Evolutionary conservation across 2,797 vertebrate species (phyloP), one percentile per base, ranked within the genome.

Genomic region (Brachyrhaphis roseni): DNA sequence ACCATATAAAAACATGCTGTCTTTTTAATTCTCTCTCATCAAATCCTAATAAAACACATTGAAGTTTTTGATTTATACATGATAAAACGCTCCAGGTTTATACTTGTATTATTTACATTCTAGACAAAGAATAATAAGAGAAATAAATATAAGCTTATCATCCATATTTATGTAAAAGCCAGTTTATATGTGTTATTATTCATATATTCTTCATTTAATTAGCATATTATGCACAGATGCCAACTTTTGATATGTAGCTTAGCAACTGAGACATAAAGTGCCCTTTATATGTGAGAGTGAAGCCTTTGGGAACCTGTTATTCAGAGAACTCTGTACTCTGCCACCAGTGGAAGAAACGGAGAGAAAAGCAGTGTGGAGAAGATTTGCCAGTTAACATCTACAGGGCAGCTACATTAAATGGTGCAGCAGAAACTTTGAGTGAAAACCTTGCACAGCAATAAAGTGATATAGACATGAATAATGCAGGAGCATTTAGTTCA

Each of bases 381-480:
- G 88, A 84, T 92, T 92, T 86, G 84, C 84, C 81, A 82, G 90
- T 87, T 89, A 87, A 89, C 80, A 85, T 92, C 84, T 82, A 77
- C 83, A 79, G 83, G 86, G 76, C 83, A 82, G 87, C 77, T 89
- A 76, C 83, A 90, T 90, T 91, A 93, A 91, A 93, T 91, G 84
- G 92, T 88, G 90, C 87, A 51, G 90, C 85, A 89, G 87, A 90
- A 90, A 93, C 90, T 93, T 93, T 85, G 92, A 94, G 90, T 90
- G 90, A 94, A 95, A 93, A 91, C 94, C 94, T 94, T 94, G 92
- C 92, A 88, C 91, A 91, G 93, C 94, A 95, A 95, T 93, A 95
- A 94, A 94, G 93, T 93, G 93, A 95, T 94, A 95, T 94, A 94
- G 91, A 93, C 89, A 94, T 96, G 94, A 95, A 96, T 95, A 95